A percentile compares a stretch with the other conserved stretches of the same genome.
Conservation (phyloP, 2,113 vertebrate species). For the Grus americana region DNA sequence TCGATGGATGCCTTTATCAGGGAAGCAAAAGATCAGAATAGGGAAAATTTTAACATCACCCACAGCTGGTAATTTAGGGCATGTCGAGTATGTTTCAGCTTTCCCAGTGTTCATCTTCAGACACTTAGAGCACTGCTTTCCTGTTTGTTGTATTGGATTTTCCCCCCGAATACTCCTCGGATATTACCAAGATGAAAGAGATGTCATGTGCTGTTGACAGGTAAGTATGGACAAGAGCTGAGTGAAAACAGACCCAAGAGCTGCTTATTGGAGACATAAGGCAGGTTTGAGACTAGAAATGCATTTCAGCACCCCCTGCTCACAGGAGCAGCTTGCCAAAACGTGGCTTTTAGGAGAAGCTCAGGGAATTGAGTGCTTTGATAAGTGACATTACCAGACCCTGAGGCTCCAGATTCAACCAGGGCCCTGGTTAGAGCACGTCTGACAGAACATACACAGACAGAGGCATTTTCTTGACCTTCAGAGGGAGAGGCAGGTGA, state of each 20-base stretch:
- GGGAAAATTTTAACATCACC: neutral
- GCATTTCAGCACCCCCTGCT: neutral
- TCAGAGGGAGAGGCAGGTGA: neutral
- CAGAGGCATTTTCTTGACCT: neutral
- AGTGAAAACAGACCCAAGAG: neutral
- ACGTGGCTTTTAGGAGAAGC: neutral
- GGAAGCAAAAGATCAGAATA: neutral
- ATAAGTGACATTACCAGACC: neutral
- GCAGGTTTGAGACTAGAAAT: neutral
- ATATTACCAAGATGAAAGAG: neutral
- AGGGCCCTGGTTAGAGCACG: fast-evolving
- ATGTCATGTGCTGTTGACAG: neutral
- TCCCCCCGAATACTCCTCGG: neutral
- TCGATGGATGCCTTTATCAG: neutral
- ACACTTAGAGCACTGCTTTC: neutral
- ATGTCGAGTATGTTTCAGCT: neutral
- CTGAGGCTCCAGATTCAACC: neutral
- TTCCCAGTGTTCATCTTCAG: neutral
- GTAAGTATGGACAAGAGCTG: neutral
- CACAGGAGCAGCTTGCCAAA: neutral
- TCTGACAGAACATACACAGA: neutral
- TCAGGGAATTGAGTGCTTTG: neutral
- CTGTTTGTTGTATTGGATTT: neutral
- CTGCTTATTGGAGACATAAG: neutral
- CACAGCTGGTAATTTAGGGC: neutral